These are phyloP conservation scores for Eumerus sabulonum DNA, from an alignment of 2,888 invertebrate genomes.

Conservation along the genomic window DNA sequence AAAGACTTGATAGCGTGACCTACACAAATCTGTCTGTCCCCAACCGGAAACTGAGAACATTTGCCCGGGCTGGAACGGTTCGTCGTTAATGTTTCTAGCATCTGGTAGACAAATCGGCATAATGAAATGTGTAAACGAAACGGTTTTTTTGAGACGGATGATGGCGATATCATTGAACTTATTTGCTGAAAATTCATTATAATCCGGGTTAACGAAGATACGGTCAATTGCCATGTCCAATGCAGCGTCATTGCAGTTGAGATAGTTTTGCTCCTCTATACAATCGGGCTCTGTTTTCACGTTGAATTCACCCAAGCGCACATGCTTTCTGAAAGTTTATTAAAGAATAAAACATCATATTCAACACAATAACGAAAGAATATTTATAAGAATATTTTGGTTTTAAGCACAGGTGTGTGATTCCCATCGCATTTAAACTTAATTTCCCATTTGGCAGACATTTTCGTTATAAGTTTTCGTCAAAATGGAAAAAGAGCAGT, in stretches of 20 bases:
- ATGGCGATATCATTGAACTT: conserved; percentile 82
- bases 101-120: conserved; percentile 82
- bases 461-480: too few species aligned
- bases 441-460: too few species aligned
- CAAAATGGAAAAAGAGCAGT: too few species aligned
- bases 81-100: conserved; percentile 71
- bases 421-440: too few species aligned
- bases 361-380: too few species aligned
- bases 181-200: conserved; percentile 79
- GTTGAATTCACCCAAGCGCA: conserved; percentile 85
- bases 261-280: conserved; percentile 76
- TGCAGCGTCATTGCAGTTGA: conserved; percentile 83
- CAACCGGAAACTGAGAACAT: conserved; percentile 82
- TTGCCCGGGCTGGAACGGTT: conserved; percentile 78
- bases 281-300: conserved; percentile 83
- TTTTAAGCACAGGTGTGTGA: too few species aligned
- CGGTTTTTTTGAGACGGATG: conserved; percentile 74
- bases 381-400: too few species aligned
- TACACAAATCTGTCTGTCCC: conserved; percentile 82
- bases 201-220: conserved; percentile 84
- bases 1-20: conserved; percentile 38
- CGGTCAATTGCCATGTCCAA: conserved; percentile 83
- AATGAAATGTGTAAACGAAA: conserved; percentile 80
- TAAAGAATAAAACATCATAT: too few species aligned
- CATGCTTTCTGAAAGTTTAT: conserved; percentile 77